Conservation (phyloP, 2,113 vertebrate species). For the Neotoma lepida region DNA sequence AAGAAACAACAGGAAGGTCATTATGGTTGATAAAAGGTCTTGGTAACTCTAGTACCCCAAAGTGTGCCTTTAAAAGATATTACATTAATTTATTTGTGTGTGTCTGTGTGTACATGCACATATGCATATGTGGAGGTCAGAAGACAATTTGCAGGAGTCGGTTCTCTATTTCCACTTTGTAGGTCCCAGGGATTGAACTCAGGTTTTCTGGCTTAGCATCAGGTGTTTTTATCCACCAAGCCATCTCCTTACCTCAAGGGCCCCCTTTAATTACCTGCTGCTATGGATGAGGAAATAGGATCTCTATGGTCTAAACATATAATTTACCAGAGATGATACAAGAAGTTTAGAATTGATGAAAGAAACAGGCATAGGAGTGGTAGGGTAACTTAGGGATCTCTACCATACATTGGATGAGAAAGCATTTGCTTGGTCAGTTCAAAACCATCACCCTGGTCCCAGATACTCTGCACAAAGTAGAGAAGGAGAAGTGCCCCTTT, state of each 20-base stretch:
- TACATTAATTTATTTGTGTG: neutral
- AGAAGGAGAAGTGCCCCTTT: neutral
- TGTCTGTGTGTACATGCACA: neutral
- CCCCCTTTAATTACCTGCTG: too few relatives aligned
- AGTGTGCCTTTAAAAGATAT: neutral
- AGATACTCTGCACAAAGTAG: neutral
- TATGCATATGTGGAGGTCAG: too few relatives aligned
- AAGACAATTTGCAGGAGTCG: too few relatives aligned
- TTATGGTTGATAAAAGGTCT: neutral
- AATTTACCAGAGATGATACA: too few relatives aligned
- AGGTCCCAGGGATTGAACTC: too few relatives aligned
- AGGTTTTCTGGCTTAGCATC: neutral
- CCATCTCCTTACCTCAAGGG: neutral
- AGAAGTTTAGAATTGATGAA: too few relatives aligned
- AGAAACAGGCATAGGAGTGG: too few relatives aligned
- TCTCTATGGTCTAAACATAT: too few relatives aligned
- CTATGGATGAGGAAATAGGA: too few relatives aligned
- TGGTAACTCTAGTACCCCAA: neutral
- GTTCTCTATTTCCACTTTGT: too few relatives aligned
- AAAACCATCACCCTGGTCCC: neutral
- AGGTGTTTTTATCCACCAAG: neutral
- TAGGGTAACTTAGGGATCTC: too few relatives aligned
- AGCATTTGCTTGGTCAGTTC: neutral
- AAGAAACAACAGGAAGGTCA: neutral
- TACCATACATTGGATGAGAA: neutral